These are phyloP conservation scores for Tragelaphus oryx DNA, from an alignment of 2,797 vertebrate species.

Conservation along the genomic window DNA sequence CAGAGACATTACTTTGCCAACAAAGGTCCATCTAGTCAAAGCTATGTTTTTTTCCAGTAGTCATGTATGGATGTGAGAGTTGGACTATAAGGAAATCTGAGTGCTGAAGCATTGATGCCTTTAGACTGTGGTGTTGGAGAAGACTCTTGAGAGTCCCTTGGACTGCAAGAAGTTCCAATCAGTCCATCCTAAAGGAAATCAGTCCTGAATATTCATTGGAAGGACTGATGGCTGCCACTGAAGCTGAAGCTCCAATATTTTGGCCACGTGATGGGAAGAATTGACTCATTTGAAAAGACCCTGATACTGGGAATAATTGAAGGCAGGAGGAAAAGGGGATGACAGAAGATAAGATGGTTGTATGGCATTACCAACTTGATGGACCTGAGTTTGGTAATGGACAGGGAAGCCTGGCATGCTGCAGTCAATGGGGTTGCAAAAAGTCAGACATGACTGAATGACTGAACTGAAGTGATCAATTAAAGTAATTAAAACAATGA, in stretches of 20 bases:
- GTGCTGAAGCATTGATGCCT: background rate
- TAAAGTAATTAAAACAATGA: background rate
- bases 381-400: background rate
- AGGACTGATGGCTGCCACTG: background rate
- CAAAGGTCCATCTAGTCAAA: background rate
- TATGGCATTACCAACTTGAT: background rate
- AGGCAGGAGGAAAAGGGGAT: background rate
- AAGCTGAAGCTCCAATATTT: background rate
- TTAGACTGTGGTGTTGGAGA: background rate
- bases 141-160: background rate
- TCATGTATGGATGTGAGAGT: background rate
- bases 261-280: background rate
- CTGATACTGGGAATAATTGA: background rate
- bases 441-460: background rate
- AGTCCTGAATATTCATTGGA: background rate
- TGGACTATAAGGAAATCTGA: background rate
- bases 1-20: background rate
- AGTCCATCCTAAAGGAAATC: background rate
- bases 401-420: background rate
- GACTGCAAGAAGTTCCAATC: background rate
- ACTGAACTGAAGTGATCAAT: background rate
- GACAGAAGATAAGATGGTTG: background rate
- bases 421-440: background rate
- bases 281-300: background rate
- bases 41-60: background rate